A percentile compares a stretch with the other conserved stretches of the same genome.
Evolutionary conservation across 1,140 invertebrate genomes (phyloP).

Genomic region (Lepidurus apus): DNA sequence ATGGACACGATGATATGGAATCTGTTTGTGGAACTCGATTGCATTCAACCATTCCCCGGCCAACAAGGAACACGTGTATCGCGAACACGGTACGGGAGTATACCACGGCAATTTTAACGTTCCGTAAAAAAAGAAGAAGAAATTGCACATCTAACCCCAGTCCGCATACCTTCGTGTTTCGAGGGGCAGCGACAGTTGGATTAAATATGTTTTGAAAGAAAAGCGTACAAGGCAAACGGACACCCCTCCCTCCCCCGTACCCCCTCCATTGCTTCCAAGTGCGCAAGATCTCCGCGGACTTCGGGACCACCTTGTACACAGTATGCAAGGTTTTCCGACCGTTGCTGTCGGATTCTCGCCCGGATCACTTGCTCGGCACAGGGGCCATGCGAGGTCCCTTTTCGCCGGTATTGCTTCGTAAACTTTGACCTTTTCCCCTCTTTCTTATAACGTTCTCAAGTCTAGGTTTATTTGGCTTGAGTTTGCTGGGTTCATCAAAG

Average conservation of each 20-base stretch:
- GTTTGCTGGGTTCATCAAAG: no score
- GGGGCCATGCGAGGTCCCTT: neutral
- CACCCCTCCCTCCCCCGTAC: neutral
- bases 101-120: neutral
- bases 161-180: slow-evolving; percentile 11
- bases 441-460: neutral
- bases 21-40: neutral
- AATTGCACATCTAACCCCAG: neutral
- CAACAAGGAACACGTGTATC: neutral
- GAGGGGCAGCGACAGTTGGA: neutral
- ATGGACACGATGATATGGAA: neutral
- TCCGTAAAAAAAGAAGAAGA: neutral
- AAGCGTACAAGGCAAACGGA: neutral
- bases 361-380: slow-evolving; percentile 2
- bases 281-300: neutral
- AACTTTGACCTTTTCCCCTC: neutral
- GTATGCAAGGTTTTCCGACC: slow-evolving; percentile 7
- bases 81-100: neutral
- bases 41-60: neutral
- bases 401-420: neutral
- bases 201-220: neutral
- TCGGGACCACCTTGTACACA: slow-evolving; percentile 6
- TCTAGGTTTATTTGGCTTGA: no score
- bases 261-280: neutral
- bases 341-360: slow-evolving; percentile 5